phyloP scores from a whole-genome alignment of 35 echinoderm and acorn worm species.

The Lytechinus variegatus region DNA sequence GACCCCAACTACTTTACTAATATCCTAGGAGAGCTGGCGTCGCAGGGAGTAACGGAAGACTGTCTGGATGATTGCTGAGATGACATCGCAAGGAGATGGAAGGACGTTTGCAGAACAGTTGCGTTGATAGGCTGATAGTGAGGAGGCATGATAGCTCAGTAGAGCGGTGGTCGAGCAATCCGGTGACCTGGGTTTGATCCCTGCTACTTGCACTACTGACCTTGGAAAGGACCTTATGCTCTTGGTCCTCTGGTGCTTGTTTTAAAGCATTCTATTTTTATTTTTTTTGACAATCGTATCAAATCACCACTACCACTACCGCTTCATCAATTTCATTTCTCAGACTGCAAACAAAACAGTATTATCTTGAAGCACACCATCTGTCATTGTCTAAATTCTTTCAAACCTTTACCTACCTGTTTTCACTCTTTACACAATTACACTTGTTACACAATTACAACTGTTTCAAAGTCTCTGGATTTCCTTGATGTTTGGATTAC shows the following conservation, averaged over 20 bases:
- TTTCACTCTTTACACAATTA: background rate
- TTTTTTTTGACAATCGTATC: too few species aligned
- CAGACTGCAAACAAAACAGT: too few species aligned
- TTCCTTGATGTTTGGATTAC: background rate
- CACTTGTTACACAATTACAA: background rate
- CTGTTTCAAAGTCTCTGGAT: background rate
- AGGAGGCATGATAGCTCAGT: background rate
- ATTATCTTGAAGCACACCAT: too few species aligned
- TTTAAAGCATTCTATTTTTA: too few species aligned
- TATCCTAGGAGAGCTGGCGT: conserved; percentile 71
- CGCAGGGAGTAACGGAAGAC: conserved; percentile 92
- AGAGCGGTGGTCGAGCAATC: background rate
- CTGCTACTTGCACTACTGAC: background rate
- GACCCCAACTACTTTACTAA: conserved; percentile 95
- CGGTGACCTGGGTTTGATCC: too few species aligned
- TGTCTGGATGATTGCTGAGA: conserved; percentile 48
- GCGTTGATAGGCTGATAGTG: background rate
- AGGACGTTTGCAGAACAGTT: background rate
- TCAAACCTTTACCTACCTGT: too few species aligned
- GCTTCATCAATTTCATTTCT: too few species aligned
- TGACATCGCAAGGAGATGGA: too few species aligned
- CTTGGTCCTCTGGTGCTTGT: too few species aligned
- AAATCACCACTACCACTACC: background rate
- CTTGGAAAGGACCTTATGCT: too few species aligned
- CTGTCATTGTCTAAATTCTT: too few species aligned